Conservation (phyloP, 2,797 vertebrate genomes). For the Furcifer pardalis region DNA sequence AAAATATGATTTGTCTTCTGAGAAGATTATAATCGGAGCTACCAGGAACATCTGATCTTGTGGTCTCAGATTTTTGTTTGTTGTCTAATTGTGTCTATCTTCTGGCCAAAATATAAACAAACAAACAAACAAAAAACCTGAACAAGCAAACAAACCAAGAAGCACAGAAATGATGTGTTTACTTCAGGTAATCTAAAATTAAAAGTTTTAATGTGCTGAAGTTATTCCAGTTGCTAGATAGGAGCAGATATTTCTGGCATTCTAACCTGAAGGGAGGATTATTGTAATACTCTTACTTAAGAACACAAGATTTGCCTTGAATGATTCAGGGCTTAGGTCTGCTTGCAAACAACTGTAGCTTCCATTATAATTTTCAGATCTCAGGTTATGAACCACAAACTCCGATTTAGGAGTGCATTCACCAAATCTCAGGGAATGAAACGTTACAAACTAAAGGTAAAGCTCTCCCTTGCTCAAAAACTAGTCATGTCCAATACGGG, state of each 20-base stretch:
- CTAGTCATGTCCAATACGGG: too few relatives aligned
- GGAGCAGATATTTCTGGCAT: not conserved
- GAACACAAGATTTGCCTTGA: not conserved
- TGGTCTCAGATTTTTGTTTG: constrained; percentile 48
- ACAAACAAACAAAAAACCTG: not conserved
- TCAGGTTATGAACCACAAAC: too few relatives aligned
- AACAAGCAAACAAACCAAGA: constrained; percentile 9
- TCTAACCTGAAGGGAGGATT: constrained; percentile 2
- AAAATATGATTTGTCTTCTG: constrained; percentile 87
- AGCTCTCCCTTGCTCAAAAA: too few relatives aligned
- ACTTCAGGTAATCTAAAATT: not conserved
- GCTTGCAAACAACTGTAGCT: not conserved
- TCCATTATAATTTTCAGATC: not conserved
- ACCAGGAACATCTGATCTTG: constrained; percentile 63
- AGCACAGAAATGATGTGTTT: not conserved
- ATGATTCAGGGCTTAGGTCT: not conserved
- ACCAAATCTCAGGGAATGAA: too few relatives aligned
- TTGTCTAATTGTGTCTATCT: constrained; percentile 12
- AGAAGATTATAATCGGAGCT: constrained; percentile 88
- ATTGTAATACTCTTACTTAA: not conserved
- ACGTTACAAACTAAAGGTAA: too few relatives aligned
- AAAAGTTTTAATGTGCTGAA: not conserved
- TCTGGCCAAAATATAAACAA: not conserved
- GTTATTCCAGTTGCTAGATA: not conserved
- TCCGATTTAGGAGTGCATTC: too few relatives aligned